phyloP scores from a whole-genome alignment of 1,140 invertebrate genomes.

The Sitophilus oryzae region DNA sequence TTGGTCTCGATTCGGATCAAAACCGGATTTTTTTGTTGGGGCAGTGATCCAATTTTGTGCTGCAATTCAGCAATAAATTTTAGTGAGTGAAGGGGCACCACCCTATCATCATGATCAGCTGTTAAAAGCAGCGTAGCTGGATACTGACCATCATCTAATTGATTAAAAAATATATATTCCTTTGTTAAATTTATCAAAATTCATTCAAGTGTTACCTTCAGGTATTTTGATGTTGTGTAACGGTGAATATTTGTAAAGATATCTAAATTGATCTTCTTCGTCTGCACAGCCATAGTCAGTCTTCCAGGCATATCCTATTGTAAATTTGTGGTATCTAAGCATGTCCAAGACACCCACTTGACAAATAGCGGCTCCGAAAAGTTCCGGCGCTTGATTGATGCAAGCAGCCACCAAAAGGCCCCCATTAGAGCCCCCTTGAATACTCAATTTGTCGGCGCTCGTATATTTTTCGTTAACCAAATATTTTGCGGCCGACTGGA shows the following conservation, averaged over 20 bases:
- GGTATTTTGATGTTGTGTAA: slow-evolving; percentile 85
- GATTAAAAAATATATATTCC: no score
- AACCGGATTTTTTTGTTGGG: slow-evolving; percentile 79
- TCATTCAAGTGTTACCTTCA: slow-evolving; percentile 25
- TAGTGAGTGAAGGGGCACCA: slow-evolving; percentile 91
- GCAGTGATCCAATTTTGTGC: slow-evolving; percentile 56
- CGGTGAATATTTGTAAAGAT: slow-evolving; percentile 88
- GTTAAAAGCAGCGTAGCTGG: slow-evolving; percentile 87
- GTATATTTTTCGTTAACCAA: slow-evolving; percentile 82
- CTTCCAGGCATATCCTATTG: slow-evolving; percentile 94
- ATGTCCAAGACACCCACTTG: slow-evolving; percentile 81
- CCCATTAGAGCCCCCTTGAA: slow-evolving; percentile 95
- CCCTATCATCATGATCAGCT: slow-evolving; percentile 96
- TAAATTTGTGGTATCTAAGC: slow-evolving; percentile 97
- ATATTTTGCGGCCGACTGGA: slow-evolving; percentile 88
- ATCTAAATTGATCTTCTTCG: slow-evolving; percentile 80
- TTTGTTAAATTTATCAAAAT: slow-evolving; percentile 6
- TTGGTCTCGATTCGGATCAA: slow-evolving; percentile 88
- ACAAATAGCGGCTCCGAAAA: slow-evolving; percentile 82
- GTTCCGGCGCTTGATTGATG: slow-evolving; percentile 90
- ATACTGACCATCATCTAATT: slow-evolving; percentile 59
- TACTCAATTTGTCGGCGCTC: slow-evolving; percentile 65
- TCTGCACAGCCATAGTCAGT: slow-evolving; percentile 94
- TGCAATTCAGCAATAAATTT: slow-evolving; percentile 94
- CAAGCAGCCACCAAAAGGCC: slow-evolving; percentile 89